Evolutionary conservation across 2,888 invertebrate genomes (phyloP), one percentile per base, ranked within the genome.

Genomic region (Ganaspis brasiliensis): DNA sequence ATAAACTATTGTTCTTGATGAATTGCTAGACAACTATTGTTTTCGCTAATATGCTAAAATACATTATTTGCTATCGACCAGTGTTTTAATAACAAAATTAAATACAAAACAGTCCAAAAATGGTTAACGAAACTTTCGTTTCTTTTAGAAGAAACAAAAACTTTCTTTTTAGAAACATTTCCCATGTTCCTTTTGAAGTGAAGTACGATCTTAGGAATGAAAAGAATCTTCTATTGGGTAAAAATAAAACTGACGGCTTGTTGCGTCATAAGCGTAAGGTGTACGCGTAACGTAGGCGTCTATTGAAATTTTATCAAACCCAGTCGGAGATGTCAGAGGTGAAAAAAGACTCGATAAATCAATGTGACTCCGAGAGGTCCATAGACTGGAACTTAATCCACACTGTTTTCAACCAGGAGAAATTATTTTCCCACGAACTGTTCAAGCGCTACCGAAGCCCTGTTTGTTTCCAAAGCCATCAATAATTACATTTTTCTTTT

Each of bases 301-400:
- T 26, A 72, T 76, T 76, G 57, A 71, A 76, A 73, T 76, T 72
- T 76, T 72, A 76, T 76, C 63, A 72, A 71, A 61, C 63, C n/a
- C 49, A 61, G 72, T 45, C 26, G 72, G 45, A 73, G 79, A 75
- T 76, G 79, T 76, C 76, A 75, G 59, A n/a, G 79, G 73, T 74
- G 57, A 59, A 82, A 82, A 82, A 80, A 79, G 79, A 76, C 73
- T n/a, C 82, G 76, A 82, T 82, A 82, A 82, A 82, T 80, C 80
- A 80, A 80, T 78, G 79, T 75, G 80, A 78, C 81, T 80, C 61
- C 76, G 77, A 78, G 82, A 79, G 79, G 79, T 79, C 81, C 81
- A 79, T 82, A 83, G 81, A 83, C 81, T 82, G 82, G 83, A 81
- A 81, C 83, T 79, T 80, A 81, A 79, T 81, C 81, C 74, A 76